A percentile compares a stretch with the other conserved stretches of the same genome.
Evolutionary conservation across 2,888 invertebrate genomes (phyloP).

Genomic region (Ophion slaviceki): DNA sequence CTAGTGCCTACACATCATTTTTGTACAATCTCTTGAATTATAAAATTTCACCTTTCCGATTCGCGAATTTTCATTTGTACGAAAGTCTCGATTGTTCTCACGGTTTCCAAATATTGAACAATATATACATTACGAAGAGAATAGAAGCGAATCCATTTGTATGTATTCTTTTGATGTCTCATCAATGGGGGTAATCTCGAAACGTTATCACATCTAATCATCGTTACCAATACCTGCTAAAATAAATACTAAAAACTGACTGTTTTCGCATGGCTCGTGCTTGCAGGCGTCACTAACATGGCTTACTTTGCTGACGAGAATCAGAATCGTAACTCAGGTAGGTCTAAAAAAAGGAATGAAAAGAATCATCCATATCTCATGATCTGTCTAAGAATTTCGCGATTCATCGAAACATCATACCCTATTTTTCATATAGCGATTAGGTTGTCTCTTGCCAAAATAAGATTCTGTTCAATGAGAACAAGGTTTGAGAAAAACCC

Average conservation of each 20-base stretch:
- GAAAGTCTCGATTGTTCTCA: neutral
- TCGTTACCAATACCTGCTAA: constrained; percentile 69
- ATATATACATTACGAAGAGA: too few relatives aligned
- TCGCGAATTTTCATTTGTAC: neutral
- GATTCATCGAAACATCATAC: neutral
- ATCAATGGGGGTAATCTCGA: neutral
- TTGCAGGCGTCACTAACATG: constrained; percentile 90
- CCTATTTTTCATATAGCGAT: neutral
- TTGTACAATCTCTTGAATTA: too few relatives aligned
- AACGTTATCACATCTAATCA: neutral
- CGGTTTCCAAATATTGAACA: neutral
- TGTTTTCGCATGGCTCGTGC: constrained; percentile 83
- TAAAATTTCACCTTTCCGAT: neutral
- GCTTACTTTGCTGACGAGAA: constrained; percentile 92
- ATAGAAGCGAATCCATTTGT: neutral
- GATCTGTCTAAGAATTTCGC: neutral
- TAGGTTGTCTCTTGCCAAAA: neutral
- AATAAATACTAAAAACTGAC: constrained; percentile 72
- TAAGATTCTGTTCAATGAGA: neutral
- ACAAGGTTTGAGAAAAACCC: neutral
- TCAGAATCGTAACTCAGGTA: constrained; percentile 87
- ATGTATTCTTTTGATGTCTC: neutral
- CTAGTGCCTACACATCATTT: too few relatives aligned
- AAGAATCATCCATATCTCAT: constrained; percentile 10
- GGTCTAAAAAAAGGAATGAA: constrained; percentile 60